phyloP scores from a whole-genome alignment of 2,888 invertebrate genomes.

The Smittia aterrima region DNA sequence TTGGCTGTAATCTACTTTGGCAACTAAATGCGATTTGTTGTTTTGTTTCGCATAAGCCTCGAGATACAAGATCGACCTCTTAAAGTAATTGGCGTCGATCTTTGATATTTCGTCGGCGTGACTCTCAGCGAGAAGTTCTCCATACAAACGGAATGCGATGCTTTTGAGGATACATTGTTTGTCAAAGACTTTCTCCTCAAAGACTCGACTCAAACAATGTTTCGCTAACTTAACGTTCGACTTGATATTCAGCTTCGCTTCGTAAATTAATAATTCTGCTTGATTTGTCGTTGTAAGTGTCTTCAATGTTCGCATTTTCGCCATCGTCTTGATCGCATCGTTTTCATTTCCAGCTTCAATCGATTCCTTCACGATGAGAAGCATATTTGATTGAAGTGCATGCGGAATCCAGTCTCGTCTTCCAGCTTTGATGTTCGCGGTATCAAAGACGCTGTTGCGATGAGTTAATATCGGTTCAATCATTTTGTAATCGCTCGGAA shows the following conservation, averaged over 20 bases:
- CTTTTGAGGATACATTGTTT: conserved; percentile 47
- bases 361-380: conserved; percentile 47
- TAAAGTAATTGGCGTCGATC: background rate
- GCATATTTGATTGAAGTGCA: conserved; percentile 43
- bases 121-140: conserved; percentile 78
- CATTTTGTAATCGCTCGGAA: conserved; percentile 67
- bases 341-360: conserved; percentile 49
- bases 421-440: conserved; percentile 47
- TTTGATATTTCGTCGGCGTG: conserved; percentile 65
- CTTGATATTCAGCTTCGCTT: conserved; percentile 58
- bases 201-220: conserved; percentile 48
- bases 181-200: conserved; percentile 46
- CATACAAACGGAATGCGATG: conserved; percentile 60
- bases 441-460: conserved; percentile 64
- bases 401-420: conserved; percentile 45
- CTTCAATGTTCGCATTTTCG: conserved; percentile 48
- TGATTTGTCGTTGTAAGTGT: conserved; percentile 49
- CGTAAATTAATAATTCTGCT: conserved; percentile 56
- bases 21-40: conserved; percentile 26
- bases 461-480: conserved; percentile 71
- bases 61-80: background rate
- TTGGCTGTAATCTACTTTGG: conserved; percentile 44
- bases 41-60: background rate
- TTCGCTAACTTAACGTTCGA: conserved; percentile 57
- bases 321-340: conserved; percentile 54